A percentile compares a stretch with the other conserved stretches of the same genome.
These are phyloP conservation scores for Plemyria rubiginata DNA, from an alignment of 2,888 invertebrate genomes.

Conservation along the genomic window DNA sequence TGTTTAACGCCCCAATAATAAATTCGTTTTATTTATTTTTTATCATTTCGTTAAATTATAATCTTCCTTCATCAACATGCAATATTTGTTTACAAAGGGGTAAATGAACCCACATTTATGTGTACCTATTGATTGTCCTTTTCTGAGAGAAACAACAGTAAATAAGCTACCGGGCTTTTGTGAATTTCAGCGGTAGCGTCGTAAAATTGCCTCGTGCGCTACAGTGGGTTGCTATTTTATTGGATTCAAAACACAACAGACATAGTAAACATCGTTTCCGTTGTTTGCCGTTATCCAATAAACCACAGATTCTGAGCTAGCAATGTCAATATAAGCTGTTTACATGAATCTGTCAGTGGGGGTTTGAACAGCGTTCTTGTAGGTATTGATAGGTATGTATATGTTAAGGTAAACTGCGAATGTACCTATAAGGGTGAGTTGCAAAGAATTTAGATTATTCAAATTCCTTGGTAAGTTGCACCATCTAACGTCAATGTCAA, in stretches of 20 bases:
- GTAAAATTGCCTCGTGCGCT: conserved; percentile 13
- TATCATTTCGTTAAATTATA: conserved; percentile 9
- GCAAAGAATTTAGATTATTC: too few relatives aligned
- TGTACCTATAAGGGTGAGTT: too few relatives aligned
- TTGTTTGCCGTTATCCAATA: conserved; percentile 24
- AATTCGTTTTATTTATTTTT: conserved; percentile 2
- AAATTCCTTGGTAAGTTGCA: too few relatives aligned
- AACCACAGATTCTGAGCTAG: conserved; percentile 24
- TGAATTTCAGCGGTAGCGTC: conserved; percentile 17
- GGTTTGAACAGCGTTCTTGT: conserved; percentile 15
- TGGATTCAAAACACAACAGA: conserved; percentile 24
- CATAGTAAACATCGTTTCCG: conserved; percentile 20
- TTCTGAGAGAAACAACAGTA: conserved; percentile 16
- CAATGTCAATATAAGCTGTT: conserved; percentile 35
- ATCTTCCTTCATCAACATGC: conserved; percentile 8
- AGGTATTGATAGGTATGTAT: conserved; percentile 4
- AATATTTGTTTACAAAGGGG: conserved; percentile 13
- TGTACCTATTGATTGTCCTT: conserved; percentile 19
- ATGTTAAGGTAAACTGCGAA: too few relatives aligned
- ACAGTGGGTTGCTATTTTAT: conserved; percentile 8
- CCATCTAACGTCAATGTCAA: too few relatives aligned
- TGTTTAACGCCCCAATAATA: conserved; percentile 1
- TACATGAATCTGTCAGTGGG: conserved; percentile 33
- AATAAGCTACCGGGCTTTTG: conserved; percentile 22
- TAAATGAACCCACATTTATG: conserved; percentile 17